Base-by-base conservation (phyloP, 2,888 invertebrate genomes). In the Andrena trimmerana region DNA sequence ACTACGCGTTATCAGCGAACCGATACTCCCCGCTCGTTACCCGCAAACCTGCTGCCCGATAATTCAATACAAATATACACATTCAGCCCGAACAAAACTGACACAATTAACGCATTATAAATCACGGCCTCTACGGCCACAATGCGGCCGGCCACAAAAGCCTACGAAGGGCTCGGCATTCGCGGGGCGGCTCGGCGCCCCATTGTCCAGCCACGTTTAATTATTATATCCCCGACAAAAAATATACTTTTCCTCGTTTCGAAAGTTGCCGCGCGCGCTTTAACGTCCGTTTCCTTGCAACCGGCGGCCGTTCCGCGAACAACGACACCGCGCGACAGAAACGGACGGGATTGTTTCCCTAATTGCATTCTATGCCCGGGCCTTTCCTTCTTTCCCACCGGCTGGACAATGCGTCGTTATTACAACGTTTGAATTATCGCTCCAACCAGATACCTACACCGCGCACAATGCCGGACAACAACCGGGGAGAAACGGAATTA, bases 301-400 rank as follows among this genome's bases (percentile, higher is more conserved):
- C 62, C 54, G 67, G 33, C 66, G 57, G 52, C 63, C 57, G 36
- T 81, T 81, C 79, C 79, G 78, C 57, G 57, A 72, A 81, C 63
- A 81, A 71, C 29, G 73, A 72, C 71, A 71, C 71, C 66, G 67
- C 62, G 54, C 66, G 67, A 62, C 31, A 20, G 67, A 59, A 81
- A 78, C 78, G 68, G 72, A 72, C 72, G 68, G 63, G 62, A 78
- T 81, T 81, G 81, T 81, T 79, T 81, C 81, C 81, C 81, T 81
- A 81, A 81, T 81, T 81, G 81, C 79, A 72, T 81, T 81, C 81
- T 72, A 68, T 68, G 71, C 57, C 48, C 63, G 68, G 13, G 42
- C 42, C 42, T 16, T 42, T 16, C 57, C 50, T 81, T 68, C 63
- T 68, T 59, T 31, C 0, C 31, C 57, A 7, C 8, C 24, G 10